Evolutionary conservation across 2,797 vertebrate species (phyloP), one percentile per base, ranked within the genome.

Genomic region (Neosilurus mollespiculum): DNA sequence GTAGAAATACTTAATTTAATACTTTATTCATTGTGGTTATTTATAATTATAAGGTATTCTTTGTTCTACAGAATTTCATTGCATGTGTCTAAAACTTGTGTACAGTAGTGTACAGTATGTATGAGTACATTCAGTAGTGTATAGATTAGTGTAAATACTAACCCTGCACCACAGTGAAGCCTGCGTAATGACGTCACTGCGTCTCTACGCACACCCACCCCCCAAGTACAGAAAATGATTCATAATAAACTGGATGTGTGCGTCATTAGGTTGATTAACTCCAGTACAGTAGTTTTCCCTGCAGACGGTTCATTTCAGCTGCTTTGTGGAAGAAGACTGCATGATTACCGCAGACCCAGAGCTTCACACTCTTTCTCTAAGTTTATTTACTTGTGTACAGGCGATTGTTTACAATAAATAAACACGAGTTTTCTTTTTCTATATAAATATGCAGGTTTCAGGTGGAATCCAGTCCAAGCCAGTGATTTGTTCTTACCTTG

Each of bases 401-500:
- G 15, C 6, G 54, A 76, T 18, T 34, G 7, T 59, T 59, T 76
- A 2, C 4, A 75, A 12, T 58, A 18, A 58, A 72, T 9, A 18
- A 11, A 11, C 8, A 54, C 2, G 0, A n/a, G 43, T 43, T 43
- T 30, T 43, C 9, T 77, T 18, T 0, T n/a, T 12, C n/a, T 67
- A 9, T 49, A 6, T 58, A 53, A 49, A 15, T 67, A 11, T 6
- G 14, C 3, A 9, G 3, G 4, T 56, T 73, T 54, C 18, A 12
- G 24, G 9, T 7, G 51, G 12, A 8, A 79, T 69, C 53, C 10
- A 43, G 15, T 65, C 49, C 58, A 72, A 43, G 59, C 24, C 43
- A 73, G 30, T 8, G 18, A 20, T 18, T 2, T 59, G 16, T 56
- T 61, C 84, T 79, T 86, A 88, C 86, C 88, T 85, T 85, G 51